Base-by-base conservation (phyloP, 2,888 invertebrate species). In the Sepioteuthis lessoniana region DNA sequence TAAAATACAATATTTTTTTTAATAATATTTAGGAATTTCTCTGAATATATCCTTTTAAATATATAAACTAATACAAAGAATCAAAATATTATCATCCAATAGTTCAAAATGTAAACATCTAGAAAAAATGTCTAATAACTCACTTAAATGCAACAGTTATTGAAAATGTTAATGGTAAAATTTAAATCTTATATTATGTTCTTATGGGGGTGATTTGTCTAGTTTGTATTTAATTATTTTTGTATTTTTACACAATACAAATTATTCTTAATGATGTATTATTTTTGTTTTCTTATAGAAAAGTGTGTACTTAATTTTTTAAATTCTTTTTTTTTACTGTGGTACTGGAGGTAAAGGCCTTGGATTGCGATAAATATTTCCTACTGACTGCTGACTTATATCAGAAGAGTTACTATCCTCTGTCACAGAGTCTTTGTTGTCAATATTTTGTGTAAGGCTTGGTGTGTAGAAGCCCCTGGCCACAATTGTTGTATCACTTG, bases 381-480 rank as follows among this genome's bases (percentile, higher is more conserved):
- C 76, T 35, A 13, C n/a, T 76, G 76, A 76, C 4, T n/a, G 76
- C n/a, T n/a, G 76, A 35, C 76, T 76, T 76, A n/a, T 76, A n/a
- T 76, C 76, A 76, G 76, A 76, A 76, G 76, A 76, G n/a, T 76
- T 76, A 76, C 76, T 76, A 76, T 76, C 76, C n/a, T 76, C 76
- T 76, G 76, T n/a, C n/a, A 76, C 76, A 76, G 76, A 76, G n/a
- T 76, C 76, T 76, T 76, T 76, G 76, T 76, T 76, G n/a, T n/a
- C 76, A 76, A 10, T 76, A 19, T 76, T 76, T 76, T 76, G 76
- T 76, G 76, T 1, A 76, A 76, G n/a, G n/a, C 13, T 76, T 76
- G 76, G 76, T 76, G 76, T 76, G 13, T 76, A 76, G n/a, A 76
- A 76, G n/a, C 76, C 76, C 10, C 76, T n/a, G n/a, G 76, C 76